Evolutionary conservation across 92 coral and sea anemone genomes (phyloP), one percentile per base, ranked within the genome.

Genomic region (Diadumene lineata): DNA sequence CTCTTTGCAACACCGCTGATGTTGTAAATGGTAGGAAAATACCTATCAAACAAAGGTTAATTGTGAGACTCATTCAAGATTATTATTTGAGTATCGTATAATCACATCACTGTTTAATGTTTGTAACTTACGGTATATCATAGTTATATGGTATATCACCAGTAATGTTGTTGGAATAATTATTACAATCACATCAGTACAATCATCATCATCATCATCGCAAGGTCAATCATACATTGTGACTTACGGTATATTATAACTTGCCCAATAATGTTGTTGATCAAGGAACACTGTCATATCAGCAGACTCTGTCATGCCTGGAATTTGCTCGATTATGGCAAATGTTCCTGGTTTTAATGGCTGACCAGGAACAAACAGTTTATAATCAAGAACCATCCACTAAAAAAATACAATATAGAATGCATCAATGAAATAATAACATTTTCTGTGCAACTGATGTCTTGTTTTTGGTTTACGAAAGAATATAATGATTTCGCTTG

Each of bases 351-450:
- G 98, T 7, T 31, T 78, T 34, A 89, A 74, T 2, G 75, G 71
- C 65, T 89, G 67, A 0, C 96, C 98, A 11, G 98, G 92, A 16
- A 91, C 79, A 56, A 92, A 92, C 33, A 55, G 87, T 48, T 92
- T 92, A 85, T 92, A 92, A 72, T 92, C 96, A 21, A 92, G 84
- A 57, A 92, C 86, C 98, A 92, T 92, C 98, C 98, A 92, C 98
- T 92, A 33, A 7, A 53, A 3, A 22, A 38, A 32, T 23, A 31
- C 31, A 60, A 74, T 67, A 0, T 18, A 57, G 31, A 10, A 32
- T 2, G n/a, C 50, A 65, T 25, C 6, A 38, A 38, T 13, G 48
- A 13, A 38, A 38, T 38, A n/a, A n/a, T n/a, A n/a, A n/a, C n/a
- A n/a, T n/a, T n/a, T n/a, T n/a, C n/a, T n/a, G n/a, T n/a, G n/a